phyloP scores from a whole-genome alignment of 1,140 invertebrate genomes.

The Adelges cooleyi region DNA sequence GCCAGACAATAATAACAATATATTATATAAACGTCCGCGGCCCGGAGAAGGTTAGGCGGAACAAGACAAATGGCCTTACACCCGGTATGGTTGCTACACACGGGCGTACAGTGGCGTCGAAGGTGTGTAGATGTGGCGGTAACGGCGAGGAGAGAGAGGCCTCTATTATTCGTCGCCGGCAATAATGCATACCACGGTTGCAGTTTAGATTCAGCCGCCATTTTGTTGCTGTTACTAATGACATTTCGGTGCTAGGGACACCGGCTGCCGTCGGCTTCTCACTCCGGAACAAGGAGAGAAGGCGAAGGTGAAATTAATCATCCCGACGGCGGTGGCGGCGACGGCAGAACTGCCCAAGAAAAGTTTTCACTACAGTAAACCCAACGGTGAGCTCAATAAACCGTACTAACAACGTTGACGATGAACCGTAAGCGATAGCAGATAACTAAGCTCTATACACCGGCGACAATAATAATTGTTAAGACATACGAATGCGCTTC shows the following conservation, averaged over 20 bases:
- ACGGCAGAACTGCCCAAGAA: too few relatives aligned
- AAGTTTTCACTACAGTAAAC: not conserved
- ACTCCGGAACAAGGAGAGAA: too few relatives aligned
- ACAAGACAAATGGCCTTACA: conserved; percentile 6
- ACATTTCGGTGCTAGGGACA: not conserved
- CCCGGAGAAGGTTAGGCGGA: not conserved
- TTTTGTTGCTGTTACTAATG: conserved; percentile 5
- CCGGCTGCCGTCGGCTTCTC: not conserved
- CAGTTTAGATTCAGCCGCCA: not conserved
- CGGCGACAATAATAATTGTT: too few relatives aligned
- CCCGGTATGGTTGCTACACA: not conserved
- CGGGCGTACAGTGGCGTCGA: too few relatives aligned
- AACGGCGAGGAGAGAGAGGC: not conserved
- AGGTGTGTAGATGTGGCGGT: too few relatives aligned
- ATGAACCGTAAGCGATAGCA: too few relatives aligned
- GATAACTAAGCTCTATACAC: too few relatives aligned
- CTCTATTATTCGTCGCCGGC: not conserved
- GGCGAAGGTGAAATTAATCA: conserved; percentile 3
- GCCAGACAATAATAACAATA: not conserved
- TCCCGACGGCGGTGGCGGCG: not conserved
- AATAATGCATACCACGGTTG: conserved; percentile 13
- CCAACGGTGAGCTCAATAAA: not conserved
- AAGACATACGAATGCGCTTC: too few relatives aligned
- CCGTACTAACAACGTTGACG: not conserved
- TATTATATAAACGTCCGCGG: not conserved